Evolutionary conservation across 2,113 vertebrate species (phyloP).

Genomic region (Phylloscopus trochilus): DNA sequence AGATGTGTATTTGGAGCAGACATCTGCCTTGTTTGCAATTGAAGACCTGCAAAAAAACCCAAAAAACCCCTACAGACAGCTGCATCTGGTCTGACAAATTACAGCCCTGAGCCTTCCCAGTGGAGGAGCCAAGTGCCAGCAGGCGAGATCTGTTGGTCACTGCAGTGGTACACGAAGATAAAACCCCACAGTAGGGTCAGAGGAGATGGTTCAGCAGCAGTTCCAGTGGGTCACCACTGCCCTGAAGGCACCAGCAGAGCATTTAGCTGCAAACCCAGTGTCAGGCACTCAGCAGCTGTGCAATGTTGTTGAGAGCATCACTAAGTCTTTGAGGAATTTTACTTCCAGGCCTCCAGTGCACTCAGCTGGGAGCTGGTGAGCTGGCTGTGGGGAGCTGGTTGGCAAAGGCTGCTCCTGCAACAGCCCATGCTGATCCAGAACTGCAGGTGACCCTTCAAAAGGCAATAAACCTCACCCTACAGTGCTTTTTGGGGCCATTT

Average conservation of each 20-base stretch:
- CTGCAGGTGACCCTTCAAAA: background rate
- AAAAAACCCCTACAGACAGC: background rate
- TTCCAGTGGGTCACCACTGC: background rate
- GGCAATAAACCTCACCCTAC: background rate
- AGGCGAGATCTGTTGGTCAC: background rate
- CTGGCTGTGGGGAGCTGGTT: background rate
- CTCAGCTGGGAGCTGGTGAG: background rate
- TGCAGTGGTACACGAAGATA: fast-evolving
- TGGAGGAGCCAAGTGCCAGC: background rate
- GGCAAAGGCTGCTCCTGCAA: background rate
- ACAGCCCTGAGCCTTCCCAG: fast-evolving
- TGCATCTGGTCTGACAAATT: background rate
- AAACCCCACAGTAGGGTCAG: background rate
- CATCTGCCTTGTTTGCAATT: background rate
- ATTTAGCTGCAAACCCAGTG: background rate
- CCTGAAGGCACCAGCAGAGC: background rate
- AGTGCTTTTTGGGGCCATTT: fast-evolving
- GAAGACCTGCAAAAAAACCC: background rate
- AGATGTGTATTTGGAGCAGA: background rate
- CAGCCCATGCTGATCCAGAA: background rate
- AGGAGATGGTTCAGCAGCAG: background rate
- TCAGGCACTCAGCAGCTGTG: background rate
- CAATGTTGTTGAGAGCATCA: background rate
- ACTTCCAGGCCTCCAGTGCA: fast-evolving
- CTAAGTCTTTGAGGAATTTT: background rate